Conservation (phyloP, 2,888 invertebrate species). For the Ectemnius cavifrons region DNA sequence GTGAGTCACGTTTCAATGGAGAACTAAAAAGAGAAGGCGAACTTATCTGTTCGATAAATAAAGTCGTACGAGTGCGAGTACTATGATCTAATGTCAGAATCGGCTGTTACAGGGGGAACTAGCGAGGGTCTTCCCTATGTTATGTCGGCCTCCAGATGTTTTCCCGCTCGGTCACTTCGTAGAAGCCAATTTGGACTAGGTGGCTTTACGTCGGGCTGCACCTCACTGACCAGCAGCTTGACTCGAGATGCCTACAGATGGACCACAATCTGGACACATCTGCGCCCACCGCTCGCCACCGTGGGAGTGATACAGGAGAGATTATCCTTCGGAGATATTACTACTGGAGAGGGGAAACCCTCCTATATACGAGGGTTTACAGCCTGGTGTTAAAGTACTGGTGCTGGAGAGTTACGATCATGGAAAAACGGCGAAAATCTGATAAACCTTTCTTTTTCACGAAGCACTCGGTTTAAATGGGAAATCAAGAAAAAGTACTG, state of each 20-base stretch:
- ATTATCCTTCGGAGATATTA: conserved; percentile 28
- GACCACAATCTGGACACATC: conserved; percentile 35
- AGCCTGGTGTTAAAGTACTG: not conserved
- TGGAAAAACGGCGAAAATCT: too few relatives aligned
- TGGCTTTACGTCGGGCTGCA: conserved; percentile 43
- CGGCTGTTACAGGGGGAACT: conserved; percentile 7
- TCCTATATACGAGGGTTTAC: not conserved
- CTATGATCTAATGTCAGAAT: conserved; percentile 59
- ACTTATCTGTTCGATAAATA: conserved; percentile 61
- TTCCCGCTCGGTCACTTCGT: conserved; percentile 45
- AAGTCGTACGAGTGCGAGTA: conserved; percentile 50
- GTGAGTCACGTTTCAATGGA: conserved; percentile 29
- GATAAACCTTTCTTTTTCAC: too few relatives aligned
- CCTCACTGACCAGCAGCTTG: conserved; percentile 38
- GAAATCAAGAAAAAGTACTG: too few relatives aligned
- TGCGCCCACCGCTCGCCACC: conserved; percentile 24
- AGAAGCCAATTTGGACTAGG: conserved; percentile 53
- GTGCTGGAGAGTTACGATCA: too few relatives aligned
- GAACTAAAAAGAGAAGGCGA: conserved; percentile 22
- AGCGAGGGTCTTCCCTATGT: conserved; percentile 28
- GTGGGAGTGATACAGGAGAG: conserved; percentile 21
- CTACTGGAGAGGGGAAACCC: not conserved
- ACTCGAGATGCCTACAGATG: conserved; percentile 26
- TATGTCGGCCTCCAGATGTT: conserved; percentile 53
- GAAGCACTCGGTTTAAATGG: too few relatives aligned